A percentile compares a stretch with the other conserved stretches of the same genome.
Evolutionary conservation across 2,113 vertebrate species (phyloP).

Genomic region (Cercocebus atys): DNA sequence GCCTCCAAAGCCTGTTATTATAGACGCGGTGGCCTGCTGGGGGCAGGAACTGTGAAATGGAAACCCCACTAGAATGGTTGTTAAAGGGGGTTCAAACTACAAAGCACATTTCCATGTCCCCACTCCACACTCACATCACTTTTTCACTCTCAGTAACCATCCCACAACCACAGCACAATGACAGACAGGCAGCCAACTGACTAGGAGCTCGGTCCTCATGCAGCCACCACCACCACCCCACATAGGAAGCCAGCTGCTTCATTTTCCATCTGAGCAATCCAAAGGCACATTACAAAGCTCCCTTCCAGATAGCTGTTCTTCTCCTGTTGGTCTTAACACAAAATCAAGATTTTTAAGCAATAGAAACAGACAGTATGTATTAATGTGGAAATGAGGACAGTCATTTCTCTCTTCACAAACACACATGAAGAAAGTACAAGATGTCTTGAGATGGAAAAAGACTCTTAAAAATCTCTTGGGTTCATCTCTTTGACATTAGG

Average conservation of each 20-base stretch:
- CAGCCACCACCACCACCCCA: no score
- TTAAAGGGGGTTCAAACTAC: slow-evolving; percentile 21
- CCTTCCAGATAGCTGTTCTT: not conserved
- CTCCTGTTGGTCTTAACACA: not conserved
- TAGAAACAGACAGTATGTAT: not conserved
- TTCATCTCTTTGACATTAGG: not conserved
- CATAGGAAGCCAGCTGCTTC: not conserved
- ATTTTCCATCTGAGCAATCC: not conserved
- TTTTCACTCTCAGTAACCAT: not conserved
- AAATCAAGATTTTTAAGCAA: not conserved
- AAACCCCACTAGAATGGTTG: slow-evolving; percentile 57
- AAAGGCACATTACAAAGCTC: not conserved
- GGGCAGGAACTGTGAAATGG: slow-evolving; percentile 73
- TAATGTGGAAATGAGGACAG: not conserved
- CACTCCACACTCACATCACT: not conserved
- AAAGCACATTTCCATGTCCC: not conserved
- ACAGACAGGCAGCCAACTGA: not conserved
- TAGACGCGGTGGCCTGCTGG: not conserved
- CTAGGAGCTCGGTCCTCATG: not conserved
- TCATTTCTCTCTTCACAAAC: not conserved
- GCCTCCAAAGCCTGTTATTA: not conserved
- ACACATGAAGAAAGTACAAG: not conserved
- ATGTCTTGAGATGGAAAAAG: not conserved
- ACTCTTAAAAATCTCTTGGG: not conserved
- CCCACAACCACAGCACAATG: not conserved